Conservation (phyloP, 2,113 vertebrate genomes). For the Prochilodus magdalenae region DNA sequence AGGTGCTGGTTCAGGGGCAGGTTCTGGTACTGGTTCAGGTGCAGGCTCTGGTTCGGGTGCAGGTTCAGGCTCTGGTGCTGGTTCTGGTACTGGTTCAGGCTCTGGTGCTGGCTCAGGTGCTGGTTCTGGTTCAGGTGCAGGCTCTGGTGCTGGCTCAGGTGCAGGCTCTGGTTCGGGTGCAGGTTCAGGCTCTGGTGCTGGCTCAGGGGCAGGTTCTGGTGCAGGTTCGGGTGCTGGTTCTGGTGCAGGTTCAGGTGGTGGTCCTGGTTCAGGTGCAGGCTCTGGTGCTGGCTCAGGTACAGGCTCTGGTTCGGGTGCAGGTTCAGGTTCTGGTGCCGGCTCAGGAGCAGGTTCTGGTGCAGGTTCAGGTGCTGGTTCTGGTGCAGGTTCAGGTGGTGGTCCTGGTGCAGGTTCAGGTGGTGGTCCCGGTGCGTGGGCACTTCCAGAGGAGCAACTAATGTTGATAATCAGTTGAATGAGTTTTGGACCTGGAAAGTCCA, state of each 20-base stretch:
- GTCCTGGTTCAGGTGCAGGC: neutral
- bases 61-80: neutral
- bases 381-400: neutral
- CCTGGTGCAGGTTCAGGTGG: neutral
- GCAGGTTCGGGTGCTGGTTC: neutral
- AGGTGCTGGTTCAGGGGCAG: neutral
- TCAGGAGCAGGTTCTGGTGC: neutral
- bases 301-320: neutral
- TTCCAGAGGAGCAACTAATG: slow-evolving; percentile 13
- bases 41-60: neutral
- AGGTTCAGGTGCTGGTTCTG: neutral
- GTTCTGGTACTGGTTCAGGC: neutral
- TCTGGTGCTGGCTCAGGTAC: neutral
- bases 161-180: neutral
- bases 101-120: neutral
- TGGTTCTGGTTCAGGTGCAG: neutral
- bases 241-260: too few species aligned
- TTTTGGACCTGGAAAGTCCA: slow-evolving; percentile 63
- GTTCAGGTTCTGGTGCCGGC: neutral
- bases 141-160: neutral
- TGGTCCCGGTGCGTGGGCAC: neutral
- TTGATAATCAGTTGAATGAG: slow-evolving; percentile 60
- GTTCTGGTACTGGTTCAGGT: neutral
- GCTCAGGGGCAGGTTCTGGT: neutral
- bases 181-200: neutral